Conservation (phyloP, 2,888 invertebrate genomes). For the Teinopalpus imperialis region DNA sequence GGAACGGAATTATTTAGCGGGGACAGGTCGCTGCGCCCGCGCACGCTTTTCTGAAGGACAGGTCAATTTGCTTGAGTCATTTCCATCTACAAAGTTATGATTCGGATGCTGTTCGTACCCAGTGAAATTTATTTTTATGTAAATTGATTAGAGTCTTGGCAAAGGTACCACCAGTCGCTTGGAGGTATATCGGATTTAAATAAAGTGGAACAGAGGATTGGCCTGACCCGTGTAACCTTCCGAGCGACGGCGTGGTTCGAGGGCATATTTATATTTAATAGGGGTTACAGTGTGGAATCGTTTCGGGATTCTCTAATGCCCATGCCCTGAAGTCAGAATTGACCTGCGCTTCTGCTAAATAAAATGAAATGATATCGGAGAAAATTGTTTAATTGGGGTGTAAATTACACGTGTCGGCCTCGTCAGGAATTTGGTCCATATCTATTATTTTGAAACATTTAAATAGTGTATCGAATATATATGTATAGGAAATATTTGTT, state of each 20-base stretch:
- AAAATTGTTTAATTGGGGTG: constrained; percentile 78
- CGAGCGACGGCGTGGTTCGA: constrained; percentile 58
- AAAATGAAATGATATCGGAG: constrained; percentile 74
- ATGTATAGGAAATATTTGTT: too few relatives aligned
- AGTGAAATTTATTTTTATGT: constrained; percentile 52
- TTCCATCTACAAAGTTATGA: constrained; percentile 55
- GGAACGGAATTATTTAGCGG: constrained; percentile 77
- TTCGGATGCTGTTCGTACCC: constrained; percentile 39
- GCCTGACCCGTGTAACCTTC: constrained; percentile 56
- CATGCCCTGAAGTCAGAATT: constrained; percentile 68
- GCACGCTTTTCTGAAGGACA: constrained; percentile 63
- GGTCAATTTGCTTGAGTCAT: constrained; percentile 76
- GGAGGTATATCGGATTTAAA: constrained; percentile 50
- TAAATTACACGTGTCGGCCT: constrained; percentile 68
- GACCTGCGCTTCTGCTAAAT: constrained; percentile 55
- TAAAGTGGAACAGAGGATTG: constrained; percentile 54
- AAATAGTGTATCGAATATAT: neutral
- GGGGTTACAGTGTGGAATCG: constrained; percentile 67
- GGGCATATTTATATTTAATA: constrained; percentile 78
- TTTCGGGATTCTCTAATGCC: constrained; percentile 64
- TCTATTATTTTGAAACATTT: constrained; percentile 1
- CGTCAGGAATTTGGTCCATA: constrained; percentile 40
- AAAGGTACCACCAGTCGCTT: constrained; percentile 46
- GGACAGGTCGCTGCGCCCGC: constrained; percentile 68
- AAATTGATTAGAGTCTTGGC: constrained; percentile 44